These are phyloP conservation scores for Galerucella nymphaeae DNA, from an alignment of 2,888 invertebrate genomes.

Conservation along the genomic window DNA sequence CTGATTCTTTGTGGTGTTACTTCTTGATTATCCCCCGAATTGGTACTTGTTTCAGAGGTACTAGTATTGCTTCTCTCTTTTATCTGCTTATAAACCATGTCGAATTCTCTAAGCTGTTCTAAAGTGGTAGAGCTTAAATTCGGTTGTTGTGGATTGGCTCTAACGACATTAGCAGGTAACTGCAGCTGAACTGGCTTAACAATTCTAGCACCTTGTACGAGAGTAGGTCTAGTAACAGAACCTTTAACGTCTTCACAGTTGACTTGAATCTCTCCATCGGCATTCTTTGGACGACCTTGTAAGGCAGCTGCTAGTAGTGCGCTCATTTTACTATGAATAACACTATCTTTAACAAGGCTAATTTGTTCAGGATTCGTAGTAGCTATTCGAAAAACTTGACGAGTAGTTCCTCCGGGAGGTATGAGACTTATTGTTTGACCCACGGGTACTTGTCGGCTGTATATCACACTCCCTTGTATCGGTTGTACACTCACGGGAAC, in stretches of 20 bases:
- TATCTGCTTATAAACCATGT: constrained; percentile 83
- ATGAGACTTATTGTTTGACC: constrained; percentile 72
- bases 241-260: constrained; percentile 47
- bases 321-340: constrained; percentile 66
- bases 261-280: constrained; percentile 52
- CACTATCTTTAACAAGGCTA: constrained; percentile 64
- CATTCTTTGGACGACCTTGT: constrained; percentile 60
- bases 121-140: constrained; percentile 80
- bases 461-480: constrained; percentile 77
- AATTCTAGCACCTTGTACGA: constrained; percentile 70
- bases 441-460: constrained; percentile 78
- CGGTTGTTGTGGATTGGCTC: constrained; percentile 66
- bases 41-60: constrained; percentile 50
- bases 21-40: constrained; percentile 55
- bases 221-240: constrained; percentile 64
- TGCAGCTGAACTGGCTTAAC: constrained; percentile 68
- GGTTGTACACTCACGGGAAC: constrained; percentile 70
- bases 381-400: constrained; percentile 64
- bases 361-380: constrained; percentile 63
- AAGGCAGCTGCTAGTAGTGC: constrained; percentile 65
- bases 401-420: constrained; percentile 61
- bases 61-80: constrained; percentile 78
- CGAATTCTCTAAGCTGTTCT: constrained; percentile 83
- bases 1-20: constrained; percentile 66
- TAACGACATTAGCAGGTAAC: constrained; percentile 72